Evolutionary conservation across 2,888 invertebrate species (phyloP).

Genomic region (Tinea pellionella): DNA sequence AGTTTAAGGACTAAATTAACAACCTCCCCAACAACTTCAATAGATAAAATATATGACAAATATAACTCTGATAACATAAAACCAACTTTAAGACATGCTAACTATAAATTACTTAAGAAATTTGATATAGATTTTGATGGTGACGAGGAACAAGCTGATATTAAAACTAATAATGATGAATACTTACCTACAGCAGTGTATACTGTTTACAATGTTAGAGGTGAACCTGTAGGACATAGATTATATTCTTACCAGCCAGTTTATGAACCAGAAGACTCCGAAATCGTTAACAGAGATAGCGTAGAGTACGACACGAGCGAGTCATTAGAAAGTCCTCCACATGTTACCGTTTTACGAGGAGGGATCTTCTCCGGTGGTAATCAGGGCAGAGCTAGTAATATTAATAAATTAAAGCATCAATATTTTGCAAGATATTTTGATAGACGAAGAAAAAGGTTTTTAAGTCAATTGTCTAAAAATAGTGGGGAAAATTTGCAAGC

Average conservation of each 20-base stretch:
- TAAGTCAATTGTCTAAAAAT: slow-evolving; percentile 30
- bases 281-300: slow-evolving; percentile 37
- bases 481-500: slow-evolving; percentile 23
- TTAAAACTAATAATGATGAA: slow-evolving; percentile 31
- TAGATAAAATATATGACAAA: slow-evolving; percentile 54
- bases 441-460: slow-evolving; percentile 50
- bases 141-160: slow-evolving; percentile 27
- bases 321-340: slow-evolving; percentile 28
- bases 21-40: slow-evolving; percentile 32
- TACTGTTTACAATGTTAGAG: slow-evolving; percentile 59
- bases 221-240: slow-evolving; percentile 59
- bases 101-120: slow-evolving; percentile 59
- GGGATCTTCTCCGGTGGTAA: slow-evolving; percentile 42
- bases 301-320: slow-evolving; percentile 42
- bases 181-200: slow-evolving; percentile 56
- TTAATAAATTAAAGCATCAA: slow-evolving; percentile 50
- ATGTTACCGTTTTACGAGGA: slow-evolving; percentile 55
- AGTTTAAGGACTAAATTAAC: slow-evolving; percentile 34
- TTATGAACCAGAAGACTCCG: slow-evolving; percentile 55
- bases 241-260: slow-evolving; percentile 61
- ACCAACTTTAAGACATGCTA: slow-evolving; percentile 56
- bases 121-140: slow-evolving; percentile 42
- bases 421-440: slow-evolving; percentile 58
- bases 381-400: slow-evolving; percentile 22
- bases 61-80: slow-evolving; percentile 48